These are phyloP conservation scores for Megaceryle alcyon DNA, from an alignment of 2,797 vertebrate species.

Conservation along the genomic window DNA sequence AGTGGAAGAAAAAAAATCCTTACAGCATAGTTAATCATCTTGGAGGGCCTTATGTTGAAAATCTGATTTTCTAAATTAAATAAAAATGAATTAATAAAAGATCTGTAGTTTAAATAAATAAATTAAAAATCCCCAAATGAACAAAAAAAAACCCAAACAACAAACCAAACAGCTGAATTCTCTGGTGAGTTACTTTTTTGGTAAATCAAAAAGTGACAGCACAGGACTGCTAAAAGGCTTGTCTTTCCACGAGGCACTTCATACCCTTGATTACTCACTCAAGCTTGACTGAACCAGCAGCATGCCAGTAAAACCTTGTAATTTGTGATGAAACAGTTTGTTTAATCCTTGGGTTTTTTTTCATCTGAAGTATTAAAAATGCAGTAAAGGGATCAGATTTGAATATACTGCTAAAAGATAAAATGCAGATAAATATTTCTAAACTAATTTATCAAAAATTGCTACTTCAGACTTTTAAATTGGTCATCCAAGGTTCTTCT, in stretches of 20 bases:
- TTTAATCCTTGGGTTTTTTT: neutral
- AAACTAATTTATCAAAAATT: neutral
- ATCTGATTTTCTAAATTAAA: slow-evolving; percentile 1
- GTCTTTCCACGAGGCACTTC: neutral
- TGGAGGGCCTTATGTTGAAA: neutral
- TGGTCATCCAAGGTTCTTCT: neutral
- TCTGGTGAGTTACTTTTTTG: neutral
- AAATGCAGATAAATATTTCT: neutral
- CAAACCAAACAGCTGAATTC: neutral
- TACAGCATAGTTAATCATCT: neutral
- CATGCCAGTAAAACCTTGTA: neutral
- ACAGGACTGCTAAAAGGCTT: neutral
- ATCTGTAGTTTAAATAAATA: neutral
- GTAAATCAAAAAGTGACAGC: neutral
- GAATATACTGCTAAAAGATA: neutral
- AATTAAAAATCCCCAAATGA: neutral
- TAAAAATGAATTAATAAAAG: neutral
- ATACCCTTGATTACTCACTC: neutral
- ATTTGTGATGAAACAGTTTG: neutral
- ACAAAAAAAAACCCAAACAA: neutral
- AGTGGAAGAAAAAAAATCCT: neutral
- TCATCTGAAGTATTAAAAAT: neutral
- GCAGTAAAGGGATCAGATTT: neutral
- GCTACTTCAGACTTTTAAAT: neutral
- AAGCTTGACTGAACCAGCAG: neutral